Conservation (phyloP, 2,113 vertebrate species). For the Fregata magnificens region DNA sequence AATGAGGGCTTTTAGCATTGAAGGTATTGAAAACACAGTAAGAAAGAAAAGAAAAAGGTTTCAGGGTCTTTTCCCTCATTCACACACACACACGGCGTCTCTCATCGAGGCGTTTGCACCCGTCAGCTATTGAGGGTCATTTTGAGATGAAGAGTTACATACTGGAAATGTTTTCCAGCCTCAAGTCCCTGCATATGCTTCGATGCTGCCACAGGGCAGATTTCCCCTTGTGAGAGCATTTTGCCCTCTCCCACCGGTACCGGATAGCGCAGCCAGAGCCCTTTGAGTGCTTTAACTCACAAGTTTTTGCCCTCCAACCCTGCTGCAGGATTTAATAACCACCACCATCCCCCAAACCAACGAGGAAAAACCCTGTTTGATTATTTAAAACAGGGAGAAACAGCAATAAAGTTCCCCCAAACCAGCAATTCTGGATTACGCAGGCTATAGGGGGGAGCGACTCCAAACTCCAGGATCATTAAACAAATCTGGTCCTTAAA, state of each 20-base stretch:
- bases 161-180: background rate
- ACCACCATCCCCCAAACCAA: background rate
- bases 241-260: background rate
- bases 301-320: background rate
- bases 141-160: background rate
- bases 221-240: rapidly evolving
- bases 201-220: rapidly evolving
- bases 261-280: rapidly evolving
- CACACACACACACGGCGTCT: rapidly evolving
- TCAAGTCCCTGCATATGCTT: rapidly evolving
- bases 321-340: background rate
- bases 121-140: rapidly evolving
- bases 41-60: background rate
- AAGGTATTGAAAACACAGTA: background rate
- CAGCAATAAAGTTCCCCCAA: background rate
- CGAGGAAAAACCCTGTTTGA: rapidly evolving
- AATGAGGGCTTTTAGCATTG: background rate
- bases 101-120: rapidly evolving
- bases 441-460: background rate
- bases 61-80: background rate
- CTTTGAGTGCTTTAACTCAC: rapidly evolving
- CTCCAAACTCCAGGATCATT: background rate
- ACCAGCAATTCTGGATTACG: background rate
- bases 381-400: background rate
- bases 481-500: background rate